Evolutionary conservation across 2,797 vertebrate species (phyloP).

Genomic region (Spatula clypeata): DNA sequence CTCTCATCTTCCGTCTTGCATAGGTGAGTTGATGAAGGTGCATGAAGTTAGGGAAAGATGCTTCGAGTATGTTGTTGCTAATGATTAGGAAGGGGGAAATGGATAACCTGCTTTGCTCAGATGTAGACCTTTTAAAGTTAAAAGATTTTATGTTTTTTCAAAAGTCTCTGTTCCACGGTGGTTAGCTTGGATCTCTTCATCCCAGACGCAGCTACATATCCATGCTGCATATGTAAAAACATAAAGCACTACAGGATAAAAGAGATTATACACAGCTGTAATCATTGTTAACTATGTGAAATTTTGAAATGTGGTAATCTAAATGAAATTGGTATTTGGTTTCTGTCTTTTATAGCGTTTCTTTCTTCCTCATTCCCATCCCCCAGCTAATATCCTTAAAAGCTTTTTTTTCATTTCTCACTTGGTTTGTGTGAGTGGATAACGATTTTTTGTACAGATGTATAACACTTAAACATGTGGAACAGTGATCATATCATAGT

Average conservation of each 20-base stretch:
- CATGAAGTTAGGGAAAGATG: neutral
- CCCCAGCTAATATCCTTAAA: neutral
- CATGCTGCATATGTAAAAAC: neutral
- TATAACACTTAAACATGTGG: neutral
- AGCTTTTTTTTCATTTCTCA: neutral
- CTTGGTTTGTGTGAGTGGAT: neutral
- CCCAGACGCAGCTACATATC: neutral
- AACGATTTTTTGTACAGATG: neutral
- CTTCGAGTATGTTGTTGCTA: neutral
- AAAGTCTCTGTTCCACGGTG: neutral
- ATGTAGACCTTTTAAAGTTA: neutral
- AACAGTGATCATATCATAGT: neutral
- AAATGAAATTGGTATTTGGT: neutral
- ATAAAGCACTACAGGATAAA: neutral
- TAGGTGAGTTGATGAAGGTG: neutral
- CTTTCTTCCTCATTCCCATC: neutral
- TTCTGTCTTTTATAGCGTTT: neutral
- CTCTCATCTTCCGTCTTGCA: neutral
- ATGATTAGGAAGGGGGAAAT: neutral
- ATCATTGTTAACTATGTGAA: neutral
- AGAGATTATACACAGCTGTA: neutral
- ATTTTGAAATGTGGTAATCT: neutral
- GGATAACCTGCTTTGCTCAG: neutral
- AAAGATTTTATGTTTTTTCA: neutral
- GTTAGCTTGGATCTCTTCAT: neutral